Evolutionary conservation across 2,797 vertebrate genomes (phyloP), one percentile per base, ranked within the genome.

Genomic region (Sebastes matsubarae): DNA sequence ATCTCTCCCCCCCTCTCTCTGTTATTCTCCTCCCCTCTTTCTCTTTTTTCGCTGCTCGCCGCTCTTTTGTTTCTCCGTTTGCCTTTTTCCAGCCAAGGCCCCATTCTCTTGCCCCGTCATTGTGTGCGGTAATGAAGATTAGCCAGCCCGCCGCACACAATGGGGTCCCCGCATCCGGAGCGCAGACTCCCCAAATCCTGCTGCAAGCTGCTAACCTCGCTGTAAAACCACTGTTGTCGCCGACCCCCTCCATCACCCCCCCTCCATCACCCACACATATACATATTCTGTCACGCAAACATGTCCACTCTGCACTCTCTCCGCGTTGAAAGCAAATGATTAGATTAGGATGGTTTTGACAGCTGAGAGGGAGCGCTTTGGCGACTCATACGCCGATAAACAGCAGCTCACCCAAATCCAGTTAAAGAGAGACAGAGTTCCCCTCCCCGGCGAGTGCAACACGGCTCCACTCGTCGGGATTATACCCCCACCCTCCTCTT

Each of bases 71-170:
- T 91, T 94, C 85, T 42, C 81, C 10, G 7, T 87, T 89, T 42
- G 90, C 88, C 85, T 89, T 91, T 90, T 91, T 90, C 82, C 91
- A 92, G 90, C 90, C 87, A 83, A 92, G 87, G 89, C 89, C 81
- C 83, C 86, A 88, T 92, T 93, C 93, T 91, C 86, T 87, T 61
- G 82, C 89, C 83, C 87, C 77, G 32, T 86, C 92, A 93, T 93
- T 94, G 94, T 94, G 89, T 90, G 89, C 77, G 80, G 89, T 93
- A 93, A 94, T 94, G 93, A 94, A 95, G 94, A 94, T 95, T 95
- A 94, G 92, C 90, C 91, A 90, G 91, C 84, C 92, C 59, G 91
- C 91, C 87, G 71, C 91, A 91, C 93, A 94, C 93, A 94, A 94
- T 92, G 90, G 89, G 93, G 92, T 90, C 87, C 88, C 87, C 66